Evolutionary conservation across 2,797 vertebrate species (phyloP), one percentile per base, ranked within the genome.

Genomic region (Muscicapa comitata): DNA sequence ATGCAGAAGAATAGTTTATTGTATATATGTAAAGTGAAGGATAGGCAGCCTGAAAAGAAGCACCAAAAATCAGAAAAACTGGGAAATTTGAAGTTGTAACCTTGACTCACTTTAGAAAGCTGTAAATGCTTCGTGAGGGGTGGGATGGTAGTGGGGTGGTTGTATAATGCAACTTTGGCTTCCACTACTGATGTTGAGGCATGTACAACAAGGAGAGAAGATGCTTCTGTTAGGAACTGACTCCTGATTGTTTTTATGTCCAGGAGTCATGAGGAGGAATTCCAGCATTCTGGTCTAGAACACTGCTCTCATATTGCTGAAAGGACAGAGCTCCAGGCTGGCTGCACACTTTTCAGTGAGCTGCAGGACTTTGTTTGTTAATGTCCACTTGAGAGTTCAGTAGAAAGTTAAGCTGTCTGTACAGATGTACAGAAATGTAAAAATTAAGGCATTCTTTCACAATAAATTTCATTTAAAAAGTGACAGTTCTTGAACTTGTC

Each of bases 181-280:
- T 59, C 48, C 5, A 2, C 31, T 51, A 4, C 40, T 37, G 21
- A 5, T 3, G 0, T 10, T 74, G 13, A 7, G 8, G 10, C 24
- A 24, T 82, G 8, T 43, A 28, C 10, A 74, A 48, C 0, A 47
- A 55, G 26, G 50, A 35, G 6, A 51, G 48, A 59, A 43, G 28
- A 42, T 59, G 14, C 9, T 74, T 65, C 15, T 62, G 10, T 68
- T 72, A 68, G 54, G 26, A 82, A 29, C 3, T 63, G 28, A 12
- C 12, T 84, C 37, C 20, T 65, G 12, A 33, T 77, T 63, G 23
- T 13, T 65, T 68, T 61, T 74, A n/a, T 40, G 33, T 59, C 40
- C 23, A 28, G 18, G 4, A 66, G 33, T 8, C 21, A 29, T 45
- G 24, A 68, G 10, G 13, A 16, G 3, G 54, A 89, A 35, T 17